Percentiles rank a stretch among this genome's conserved stretches.
Evolutionary conservation across 92 coral and sea anemone genomes (phyloP).

Genomic region (Micromussa lordhowensis): DNA sequence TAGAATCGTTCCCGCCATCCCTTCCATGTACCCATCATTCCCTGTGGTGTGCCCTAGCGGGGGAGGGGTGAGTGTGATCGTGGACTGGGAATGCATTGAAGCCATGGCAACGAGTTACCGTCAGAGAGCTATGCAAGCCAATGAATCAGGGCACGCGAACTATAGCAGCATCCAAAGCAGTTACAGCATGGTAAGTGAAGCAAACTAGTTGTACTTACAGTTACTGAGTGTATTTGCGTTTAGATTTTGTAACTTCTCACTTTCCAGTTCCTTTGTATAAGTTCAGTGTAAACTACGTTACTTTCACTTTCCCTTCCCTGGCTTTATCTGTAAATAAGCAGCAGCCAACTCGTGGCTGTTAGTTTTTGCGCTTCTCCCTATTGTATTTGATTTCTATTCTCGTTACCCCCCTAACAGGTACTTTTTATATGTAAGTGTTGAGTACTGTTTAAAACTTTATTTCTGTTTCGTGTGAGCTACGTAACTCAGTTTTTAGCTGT

Average conservation of each 20-base stretch:
- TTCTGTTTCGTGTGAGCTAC: background rate
- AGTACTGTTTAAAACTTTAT: background rate
- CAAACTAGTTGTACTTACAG: background rate
- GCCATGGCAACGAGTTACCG: slow-evolving; percentile 84
- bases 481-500: background rate
- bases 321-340: no score
- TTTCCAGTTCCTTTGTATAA: no score
- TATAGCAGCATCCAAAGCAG: slow-evolving; percentile 69
- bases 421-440: background rate
- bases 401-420: background rate
- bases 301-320: no score
- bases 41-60: slow-evolving; percentile 70
- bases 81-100: slow-evolving; percentile 72
- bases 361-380: background rate
- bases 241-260: no score
- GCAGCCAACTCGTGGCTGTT: background rate
- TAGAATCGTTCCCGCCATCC: slow-evolving; percentile 52
- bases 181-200: slow-evolving; percentile 70
- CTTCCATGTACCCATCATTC: slow-evolving; percentile 35
- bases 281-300: no score
- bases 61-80: slow-evolving; percentile 68
- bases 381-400: no score
- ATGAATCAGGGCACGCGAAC: slow-evolving; percentile 71
- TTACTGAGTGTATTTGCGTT: no score
- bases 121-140: slow-evolving; percentile 44